Conservation (phyloP, 2,797 vertebrate species). For the Morelia viridis region DNA sequence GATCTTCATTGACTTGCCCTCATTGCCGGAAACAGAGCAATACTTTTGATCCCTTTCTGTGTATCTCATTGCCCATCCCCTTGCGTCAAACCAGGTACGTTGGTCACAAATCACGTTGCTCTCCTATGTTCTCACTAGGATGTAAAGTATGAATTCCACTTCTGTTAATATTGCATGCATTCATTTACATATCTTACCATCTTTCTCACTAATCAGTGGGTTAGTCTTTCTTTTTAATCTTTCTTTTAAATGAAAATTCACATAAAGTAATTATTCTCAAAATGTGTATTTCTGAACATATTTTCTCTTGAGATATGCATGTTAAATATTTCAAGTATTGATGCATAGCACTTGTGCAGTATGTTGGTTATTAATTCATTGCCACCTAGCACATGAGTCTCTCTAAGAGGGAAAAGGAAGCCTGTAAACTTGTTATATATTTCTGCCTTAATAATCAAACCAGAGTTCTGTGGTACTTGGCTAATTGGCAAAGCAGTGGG, state of each 20-base stretch:
- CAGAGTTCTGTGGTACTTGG: neutral
- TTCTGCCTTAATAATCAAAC: neutral
- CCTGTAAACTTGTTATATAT: neutral
- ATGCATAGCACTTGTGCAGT: neutral
- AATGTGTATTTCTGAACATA: neutral
- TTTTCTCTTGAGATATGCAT: neutral
- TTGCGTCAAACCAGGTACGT: constrained; percentile 89
- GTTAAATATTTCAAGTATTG: neutral
- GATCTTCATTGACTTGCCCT: constrained; percentile 93
- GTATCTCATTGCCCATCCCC: constrained; percentile 91
- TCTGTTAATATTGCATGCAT: neutral
- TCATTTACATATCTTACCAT: neutral
- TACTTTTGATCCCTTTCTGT: constrained; percentile 92
- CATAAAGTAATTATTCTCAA: neutral
- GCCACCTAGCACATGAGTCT: neutral
- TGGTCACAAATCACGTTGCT: rapidly evolving
- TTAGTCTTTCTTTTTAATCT: neutral
- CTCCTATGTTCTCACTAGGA: neutral
- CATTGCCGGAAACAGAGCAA: constrained; percentile 96
- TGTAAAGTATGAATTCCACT: neutral
- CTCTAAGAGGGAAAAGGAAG: neutral
- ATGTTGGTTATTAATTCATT: neutral
- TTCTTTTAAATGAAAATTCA: neutral
- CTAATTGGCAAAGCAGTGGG: neutral
- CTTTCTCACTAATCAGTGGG: neutral